Percentiles rank a stretch among this genome's conserved stretches.
phyloP scores from a whole-genome alignment of 1,140 invertebrate genomes.

The Hydropsyche tenuis region DNA sequence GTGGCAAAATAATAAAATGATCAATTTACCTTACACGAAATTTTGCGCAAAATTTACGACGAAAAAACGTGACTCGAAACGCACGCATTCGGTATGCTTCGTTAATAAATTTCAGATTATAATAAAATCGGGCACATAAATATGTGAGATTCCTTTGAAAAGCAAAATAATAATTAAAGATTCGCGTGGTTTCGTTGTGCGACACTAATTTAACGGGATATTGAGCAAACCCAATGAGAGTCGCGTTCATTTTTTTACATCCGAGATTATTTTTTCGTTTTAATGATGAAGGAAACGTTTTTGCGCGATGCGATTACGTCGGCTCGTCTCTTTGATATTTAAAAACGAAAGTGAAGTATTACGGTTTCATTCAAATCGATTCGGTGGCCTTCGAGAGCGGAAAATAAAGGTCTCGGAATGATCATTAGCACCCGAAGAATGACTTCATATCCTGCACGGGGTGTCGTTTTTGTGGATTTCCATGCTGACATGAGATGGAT shows the following conservation, averaged over 20 bases:
- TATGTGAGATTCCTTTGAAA: background rate
- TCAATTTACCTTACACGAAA: constrained; percentile 12
- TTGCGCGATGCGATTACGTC: background rate
- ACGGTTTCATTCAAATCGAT: background rate
- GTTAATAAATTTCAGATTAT: background rate
- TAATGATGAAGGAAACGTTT: constrained; percentile 1
- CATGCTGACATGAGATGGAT: background rate
- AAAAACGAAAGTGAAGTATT: constrained; percentile 11
- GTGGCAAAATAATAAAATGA: background rate
- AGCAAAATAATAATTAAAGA: background rate
- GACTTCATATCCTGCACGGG: constrained; percentile 30
- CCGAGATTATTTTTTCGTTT: background rate
- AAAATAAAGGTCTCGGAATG: constrained; percentile 26
- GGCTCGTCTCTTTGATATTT: constrained; percentile 18
- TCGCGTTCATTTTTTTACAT: background rate
- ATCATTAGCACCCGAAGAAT: constrained; percentile 28
- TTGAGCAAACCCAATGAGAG: background rate
- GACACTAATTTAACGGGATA: background rate
- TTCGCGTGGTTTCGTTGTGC: no score
- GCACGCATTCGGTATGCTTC: background rate
- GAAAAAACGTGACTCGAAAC: background rate
- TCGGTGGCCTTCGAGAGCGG: background rate
- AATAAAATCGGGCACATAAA: no score
- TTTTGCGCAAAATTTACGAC: constrained; percentile 17
- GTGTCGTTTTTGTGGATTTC: background rate